Evolutionary conservation across 2,113 vertebrate genomes (phyloP), one percentile per base, ranked within the genome.

Genomic region (Corapipo altera): DNA sequence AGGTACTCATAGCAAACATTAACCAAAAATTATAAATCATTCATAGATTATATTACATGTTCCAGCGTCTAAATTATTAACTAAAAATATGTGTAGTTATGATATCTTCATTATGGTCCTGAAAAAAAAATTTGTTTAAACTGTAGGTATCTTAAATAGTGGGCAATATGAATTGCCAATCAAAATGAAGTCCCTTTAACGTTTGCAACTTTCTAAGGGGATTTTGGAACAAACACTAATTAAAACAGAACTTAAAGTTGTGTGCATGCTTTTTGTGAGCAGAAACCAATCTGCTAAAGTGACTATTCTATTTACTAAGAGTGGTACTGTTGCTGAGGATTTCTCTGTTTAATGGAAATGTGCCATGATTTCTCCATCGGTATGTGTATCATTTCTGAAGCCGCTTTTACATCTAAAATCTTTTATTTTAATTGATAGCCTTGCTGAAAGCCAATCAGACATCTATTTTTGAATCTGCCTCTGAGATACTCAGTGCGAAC

Each of bases 141-240:
- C 98, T 98, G 91, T 98, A 99, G 98, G 97, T 97, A 96, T 98
- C 97, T 98, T 99, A 99, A 99, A 99, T 99, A 99, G 99, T 97
- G 97, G 98, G 98, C 98, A 99, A 99, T 95, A 98, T 98, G 97
- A 97, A 98, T 99, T 99, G 99, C 98, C 99, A 96, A 96, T 96
- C 98, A 98, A 98, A 98, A 98, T 98, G 98, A 98, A 99, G 99
- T 99, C 99, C 99, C 99, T 99, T 99, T 99, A 99, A 99, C 99
- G 97, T 98, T 98, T 98, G 98, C 98, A 99, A 98, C 98, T 97
- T 99, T 99, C 97, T 98, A 96, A 98, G 98, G 98, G 98, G 98
- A 98, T 98, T 98, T 98, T 98, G 98, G 98, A 98, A 97, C 92
- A 98, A 98, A 98, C 97, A 96, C 98, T 98, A 94, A 98, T 98